Evolutionary conservation across 2,797 vertebrate species (phyloP), one percentile per base, ranked within the genome.

Genomic region (Channallabes apus): DNA sequence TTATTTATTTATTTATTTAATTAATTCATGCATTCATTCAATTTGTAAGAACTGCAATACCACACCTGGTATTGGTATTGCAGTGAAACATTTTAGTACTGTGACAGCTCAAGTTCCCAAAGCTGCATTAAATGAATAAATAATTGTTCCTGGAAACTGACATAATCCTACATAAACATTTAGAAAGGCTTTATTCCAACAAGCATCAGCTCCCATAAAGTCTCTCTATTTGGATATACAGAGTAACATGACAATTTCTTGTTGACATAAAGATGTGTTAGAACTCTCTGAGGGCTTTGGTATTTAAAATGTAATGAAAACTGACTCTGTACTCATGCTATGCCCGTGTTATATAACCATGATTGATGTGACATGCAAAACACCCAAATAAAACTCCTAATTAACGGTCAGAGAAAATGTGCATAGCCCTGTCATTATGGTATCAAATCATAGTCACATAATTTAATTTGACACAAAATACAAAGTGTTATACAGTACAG

Each of bases 161-260:
- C 58, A 24, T 27, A 38, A 62, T n/a, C 58, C 58, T 79, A 62
- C 6, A 38, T 54, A 79, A 79, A 79, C 58, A 79, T 62, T 62
- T 38, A 62, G 58, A 79, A 79, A 79, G 32, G 58, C 32, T 61
- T 78, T 38, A 77, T 22, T 77, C 75, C 56, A 77, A 61, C 56
- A 59, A 5, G 58, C 76, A 38, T 38, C 76, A 1, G 35, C 32
- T 79, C 22, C 1, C 12, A 22, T 61, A 62, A 61, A 24, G 11
- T 6, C 14, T 17, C 3, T n/a, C 6, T 56, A 79, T 59, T 59
- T 24, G 22, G 56, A 77, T 77, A 32, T 79, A 11, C 32, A 17
- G 22, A 61, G 56, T 24, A 78, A 61, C 35, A 78, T 38, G 32
- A 62, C 12, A 38, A 62, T 41, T 62, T 62, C 29, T n/a, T 38